Base-by-base conservation (phyloP, 2,113 vertebrate species). In the Acanthochromis polyacanthus region DNA sequence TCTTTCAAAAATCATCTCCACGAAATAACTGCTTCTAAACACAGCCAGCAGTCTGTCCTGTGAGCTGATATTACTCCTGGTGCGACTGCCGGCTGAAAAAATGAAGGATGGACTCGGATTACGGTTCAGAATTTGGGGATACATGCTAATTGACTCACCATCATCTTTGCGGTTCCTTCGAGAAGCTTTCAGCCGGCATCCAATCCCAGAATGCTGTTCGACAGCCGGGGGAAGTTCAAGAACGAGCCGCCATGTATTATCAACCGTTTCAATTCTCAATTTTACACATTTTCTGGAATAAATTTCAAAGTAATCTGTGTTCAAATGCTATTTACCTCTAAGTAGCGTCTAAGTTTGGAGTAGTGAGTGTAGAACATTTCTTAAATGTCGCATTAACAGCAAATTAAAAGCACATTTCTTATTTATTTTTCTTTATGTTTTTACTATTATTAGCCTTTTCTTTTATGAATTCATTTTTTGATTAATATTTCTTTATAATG, bases 151-250 rank as follows among this genome's bases (percentile, higher is more conserved):
- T 66, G 57, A 91, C 93, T 93, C 89, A 94, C 93, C 93, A 94
- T 94, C 93, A 94, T 94, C 87, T 91, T 91, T 67, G 89, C 91
- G 25, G 88, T 89, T 92, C 57, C 67, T 92, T 94, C 91, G 90
- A 94, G 91, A 94, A 94, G 86, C 79, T 89, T 85, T 60, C 55
- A 7, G 32, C 83, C 86, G 90, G 90, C 48, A 16, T 75, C 17
- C 28, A 0, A 40, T 78, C 93, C 93, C 91, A 93, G 61, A 93
- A 92, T 92, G 89, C 93, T 32, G 82, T 91, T 43, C 93, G 88
- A 53, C 0, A 40, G 2, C 20, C 0, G 10, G 8, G 71, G 8
- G 25, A 4, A 50, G 78, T 92, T 92, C 92, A 91, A 77, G 73
- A 73, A 30, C 74, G 10, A 0, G 0, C 19, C 0, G 52, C 16